Conservation (phyloP, 2,113 vertebrate species). For the Erpornis zantholeuca region DNA sequence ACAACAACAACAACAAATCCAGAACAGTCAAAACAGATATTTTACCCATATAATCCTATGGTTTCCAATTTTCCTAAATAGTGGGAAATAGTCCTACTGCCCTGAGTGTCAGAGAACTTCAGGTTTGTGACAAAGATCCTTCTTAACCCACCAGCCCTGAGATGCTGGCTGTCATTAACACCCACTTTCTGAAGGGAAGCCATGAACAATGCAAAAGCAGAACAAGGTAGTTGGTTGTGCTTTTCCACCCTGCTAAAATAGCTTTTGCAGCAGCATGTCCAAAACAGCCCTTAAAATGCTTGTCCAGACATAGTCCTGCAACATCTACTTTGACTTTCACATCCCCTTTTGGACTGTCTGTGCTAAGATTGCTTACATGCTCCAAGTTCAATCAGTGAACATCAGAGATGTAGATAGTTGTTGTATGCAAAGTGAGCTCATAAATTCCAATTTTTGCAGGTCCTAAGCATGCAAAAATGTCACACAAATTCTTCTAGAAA, state of each 20-base stretch:
- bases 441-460: neutral
- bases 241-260: neutral
- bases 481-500: constrained; percentile 20
- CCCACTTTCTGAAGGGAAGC: neutral
- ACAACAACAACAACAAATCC: neutral
- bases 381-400: neutral
- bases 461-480: neutral
- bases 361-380: neutral
- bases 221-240: neutral
- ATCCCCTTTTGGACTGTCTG: neutral
- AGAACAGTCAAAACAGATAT: neutral
- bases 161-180: neutral
- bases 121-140: neutral
- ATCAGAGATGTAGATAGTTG: neutral
- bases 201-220: neutral
- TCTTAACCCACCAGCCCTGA: neutral
- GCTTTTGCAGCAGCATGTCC: neutral
- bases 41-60: neutral
- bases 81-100: neutral
- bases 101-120: neutral
- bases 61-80: neutral
- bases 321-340: neutral
- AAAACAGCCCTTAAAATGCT: neutral
- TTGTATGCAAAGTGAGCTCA: neutral
- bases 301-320: neutral